Conservation (phyloP, 1,140 invertebrate species). For the Diabrotica virgifera region DNA sequence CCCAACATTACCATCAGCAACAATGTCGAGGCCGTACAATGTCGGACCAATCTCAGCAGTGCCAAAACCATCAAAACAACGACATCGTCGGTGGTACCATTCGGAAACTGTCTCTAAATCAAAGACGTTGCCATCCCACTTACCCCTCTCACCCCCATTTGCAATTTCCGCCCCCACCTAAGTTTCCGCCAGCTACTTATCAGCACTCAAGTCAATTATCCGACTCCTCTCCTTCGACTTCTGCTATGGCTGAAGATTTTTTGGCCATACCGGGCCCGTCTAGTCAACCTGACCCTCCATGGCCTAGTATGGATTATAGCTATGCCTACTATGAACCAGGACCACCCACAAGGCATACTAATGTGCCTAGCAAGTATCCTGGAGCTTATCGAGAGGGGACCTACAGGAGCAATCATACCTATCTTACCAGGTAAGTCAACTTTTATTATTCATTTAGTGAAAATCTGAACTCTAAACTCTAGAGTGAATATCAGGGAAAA, state of each 20-base stretch:
- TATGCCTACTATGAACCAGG: conserved; percentile 76
- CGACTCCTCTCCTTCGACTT: conserved; percentile 51
- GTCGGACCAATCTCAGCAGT: conserved; percentile 16
- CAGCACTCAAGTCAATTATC: conserved; percentile 35
- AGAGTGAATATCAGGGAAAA: too few species aligned
- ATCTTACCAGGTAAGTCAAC: conserved; percentile 74
- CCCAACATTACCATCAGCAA: conserved; percentile 33
- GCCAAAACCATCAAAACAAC: conserved; percentile 22
- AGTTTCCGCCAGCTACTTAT: conserved; percentile 52
- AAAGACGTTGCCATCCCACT: conserved; percentile 23
- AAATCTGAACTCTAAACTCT: not conserved
- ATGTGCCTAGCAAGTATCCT: conserved; percentile 55
- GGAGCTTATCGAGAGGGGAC: conserved; percentile 51
- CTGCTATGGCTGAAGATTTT: conserved; percentile 38
- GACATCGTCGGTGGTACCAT: conserved; percentile 16
- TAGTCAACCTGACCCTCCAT: conserved; percentile 22
- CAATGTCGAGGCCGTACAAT: conserved; percentile 27
- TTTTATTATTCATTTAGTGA: not conserved
- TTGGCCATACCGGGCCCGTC: conserved; percentile 36
- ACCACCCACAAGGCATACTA: conserved; percentile 54
- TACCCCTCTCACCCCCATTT: conserved; percentile 39
- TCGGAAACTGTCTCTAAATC: conserved; percentile 8
- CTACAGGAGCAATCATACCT: conserved; percentile 58
- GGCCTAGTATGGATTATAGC: conserved; percentile 60
- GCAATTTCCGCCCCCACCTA: conserved; percentile 43